phyloP scores from a whole-genome alignment of 2,888 invertebrate species.

The Cheilosia urbana region DNA sequence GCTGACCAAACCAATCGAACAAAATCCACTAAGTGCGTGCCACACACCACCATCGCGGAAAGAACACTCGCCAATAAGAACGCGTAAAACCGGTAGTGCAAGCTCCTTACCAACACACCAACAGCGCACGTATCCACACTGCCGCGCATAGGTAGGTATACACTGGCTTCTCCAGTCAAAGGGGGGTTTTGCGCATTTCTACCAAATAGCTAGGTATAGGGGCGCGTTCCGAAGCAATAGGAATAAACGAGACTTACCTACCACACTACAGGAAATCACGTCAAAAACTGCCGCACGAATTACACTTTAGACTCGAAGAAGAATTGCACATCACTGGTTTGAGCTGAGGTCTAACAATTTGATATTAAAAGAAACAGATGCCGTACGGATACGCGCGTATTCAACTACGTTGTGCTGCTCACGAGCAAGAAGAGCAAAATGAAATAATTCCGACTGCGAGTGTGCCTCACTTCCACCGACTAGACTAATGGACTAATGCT shows the following conservation, averaged over 20 bases:
- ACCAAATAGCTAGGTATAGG: conserved; percentile 17
- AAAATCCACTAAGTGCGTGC: conserved; percentile 52
- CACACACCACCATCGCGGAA: conserved; percentile 49
- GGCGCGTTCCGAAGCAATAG: conserved; percentile 19
- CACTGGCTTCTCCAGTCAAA: conserved; percentile 46
- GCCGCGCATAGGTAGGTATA: conserved; percentile 63
- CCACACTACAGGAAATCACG: conserved; percentile 38
- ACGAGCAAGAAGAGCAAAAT: conserved; percentile 74
- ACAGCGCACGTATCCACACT: conserved; percentile 41
- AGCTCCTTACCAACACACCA: conserved; percentile 65
- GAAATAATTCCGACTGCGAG: conserved; percentile 65
- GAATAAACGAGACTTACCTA: conserved; percentile 64
- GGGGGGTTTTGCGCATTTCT: conserved; percentile 33
- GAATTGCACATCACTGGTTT: conserved; percentile 61
- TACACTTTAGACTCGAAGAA: conserved; percentile 42
- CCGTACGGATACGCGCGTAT: conserved; percentile 53
- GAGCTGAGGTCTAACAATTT: conserved; percentile 44
- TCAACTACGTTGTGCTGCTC: conserved; percentile 64
- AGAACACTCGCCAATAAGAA: conserved; percentile 81
- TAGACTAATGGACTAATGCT: conserved; percentile 72
- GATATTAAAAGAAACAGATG: conserved; percentile 24
- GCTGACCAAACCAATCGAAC: conserved; percentile 52
- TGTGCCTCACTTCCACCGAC: conserved; percentile 73
- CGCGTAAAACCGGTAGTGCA: conserved; percentile 83
- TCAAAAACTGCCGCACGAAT: conserved; percentile 48